Percentiles rank a stretch among this genome's conserved stretches.
phyloP scores from a whole-genome alignment of 1,140 invertebrate genomes.

The Battus philenor region DNA sequence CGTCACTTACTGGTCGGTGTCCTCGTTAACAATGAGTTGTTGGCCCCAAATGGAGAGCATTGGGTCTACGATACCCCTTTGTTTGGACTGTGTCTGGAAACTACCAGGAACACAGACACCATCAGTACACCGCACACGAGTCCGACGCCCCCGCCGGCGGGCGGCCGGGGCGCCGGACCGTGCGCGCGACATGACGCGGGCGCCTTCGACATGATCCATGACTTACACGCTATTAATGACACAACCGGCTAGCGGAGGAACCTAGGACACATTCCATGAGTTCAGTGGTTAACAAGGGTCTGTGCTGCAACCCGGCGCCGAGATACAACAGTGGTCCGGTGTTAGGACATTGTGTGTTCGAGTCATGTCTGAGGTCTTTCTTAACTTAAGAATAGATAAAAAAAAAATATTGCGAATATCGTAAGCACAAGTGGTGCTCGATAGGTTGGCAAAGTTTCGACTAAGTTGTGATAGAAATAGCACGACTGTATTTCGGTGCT shows the following conservation, averaged over 20 bases:
- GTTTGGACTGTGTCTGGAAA: conserved; percentile 95
- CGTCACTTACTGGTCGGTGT: conserved; percentile 94
- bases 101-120: conserved; percentile 78
- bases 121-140: conserved; percentile 35
- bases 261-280: conserved; percentile 30
- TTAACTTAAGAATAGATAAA: conserved; percentile 60
- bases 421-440: conserved; percentile 69
- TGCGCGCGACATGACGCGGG: neutral
- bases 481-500: conserved; percentile 42
- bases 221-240: conserved; percentile 18
- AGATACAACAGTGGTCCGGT: conserved; percentile 29
- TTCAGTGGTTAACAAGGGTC: conserved; percentile 27
- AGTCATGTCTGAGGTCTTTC: conserved; percentile 38
- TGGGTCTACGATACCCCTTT: conserved; percentile 96
- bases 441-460: conserved; percentile 61
- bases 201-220: conserved; percentile 18
- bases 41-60: conserved; percentile 98
- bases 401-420: conserved; percentile 69
- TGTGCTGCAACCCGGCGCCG: conserved; percentile 33
- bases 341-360: conserved; percentile 35
- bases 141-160: conserved; percentile 11
- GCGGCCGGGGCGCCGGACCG: conserved; percentile 10
- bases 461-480: conserved; percentile 56
- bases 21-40: conserved; percentile 97
- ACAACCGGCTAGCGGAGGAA: conserved; percentile 4